These are phyloP conservation scores for Merops nubicus DNA, from an alignment of 2,113 vertebrate genomes.

Conservation along the genomic window DNA sequence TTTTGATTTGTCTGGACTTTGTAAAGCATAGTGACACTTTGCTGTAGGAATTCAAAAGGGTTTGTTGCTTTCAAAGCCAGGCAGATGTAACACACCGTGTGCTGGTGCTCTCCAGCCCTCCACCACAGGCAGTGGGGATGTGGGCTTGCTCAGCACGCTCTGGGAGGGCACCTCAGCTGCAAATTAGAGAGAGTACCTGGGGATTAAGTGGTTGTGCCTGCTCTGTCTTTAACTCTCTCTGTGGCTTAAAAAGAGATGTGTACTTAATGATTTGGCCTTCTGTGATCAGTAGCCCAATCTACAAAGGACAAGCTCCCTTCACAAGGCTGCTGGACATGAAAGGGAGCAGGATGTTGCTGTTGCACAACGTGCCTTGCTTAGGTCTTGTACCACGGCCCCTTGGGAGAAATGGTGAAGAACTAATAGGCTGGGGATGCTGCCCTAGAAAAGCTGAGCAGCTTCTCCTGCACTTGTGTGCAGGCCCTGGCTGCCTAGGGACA, in stretches of 20 bases:
- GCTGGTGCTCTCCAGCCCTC: not conserved
- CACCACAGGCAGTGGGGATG: not conserved
- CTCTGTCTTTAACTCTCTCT: not conserved
- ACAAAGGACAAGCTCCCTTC: not conserved
- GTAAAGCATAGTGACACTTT: not conserved
- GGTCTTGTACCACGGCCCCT: not conserved
- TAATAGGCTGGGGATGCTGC: not conserved
- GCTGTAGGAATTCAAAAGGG: not conserved
- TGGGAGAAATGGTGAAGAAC: not conserved
- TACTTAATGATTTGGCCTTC: not conserved
- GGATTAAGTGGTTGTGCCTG: not conserved
- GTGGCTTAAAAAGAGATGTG: not conserved
- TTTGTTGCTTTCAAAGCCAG: not conserved
- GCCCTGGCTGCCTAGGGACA: not conserved
- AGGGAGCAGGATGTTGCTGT: rapidly evolving
- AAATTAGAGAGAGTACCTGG: not conserved
- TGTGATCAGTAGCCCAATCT: not conserved
- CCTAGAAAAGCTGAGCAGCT: not conserved
- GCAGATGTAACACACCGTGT: not conserved
- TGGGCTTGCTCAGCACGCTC: not conserved
- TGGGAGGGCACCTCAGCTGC: not conserved
- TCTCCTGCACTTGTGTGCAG: not conserved
- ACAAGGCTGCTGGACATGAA: not conserved
- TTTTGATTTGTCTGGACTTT: not conserved
- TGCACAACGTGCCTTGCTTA: not conserved